phyloP scores from a whole-genome alignment of 1,140 invertebrate genomes.

The Drosophila punjabiensis region DNA sequence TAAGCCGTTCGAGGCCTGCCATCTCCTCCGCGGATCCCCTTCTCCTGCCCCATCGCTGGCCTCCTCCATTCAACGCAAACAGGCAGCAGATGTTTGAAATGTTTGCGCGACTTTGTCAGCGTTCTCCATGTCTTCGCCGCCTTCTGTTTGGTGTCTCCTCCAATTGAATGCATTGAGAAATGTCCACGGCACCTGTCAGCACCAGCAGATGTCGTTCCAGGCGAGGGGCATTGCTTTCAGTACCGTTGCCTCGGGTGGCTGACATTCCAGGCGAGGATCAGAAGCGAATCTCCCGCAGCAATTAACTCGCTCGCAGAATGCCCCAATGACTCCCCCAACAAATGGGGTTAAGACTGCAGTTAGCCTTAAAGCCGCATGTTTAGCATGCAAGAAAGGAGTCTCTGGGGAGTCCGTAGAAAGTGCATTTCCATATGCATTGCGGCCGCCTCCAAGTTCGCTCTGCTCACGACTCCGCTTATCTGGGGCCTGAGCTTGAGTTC shows the following conservation, averaged over 20 bases:
- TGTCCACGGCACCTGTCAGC: conserved; percentile 70
- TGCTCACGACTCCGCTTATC: conserved; percentile 66
- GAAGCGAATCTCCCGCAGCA: conserved; percentile 20
- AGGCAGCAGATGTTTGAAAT: conserved; percentile 72
- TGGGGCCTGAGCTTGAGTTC: conserved; percentile 39
- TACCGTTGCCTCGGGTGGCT: conserved; percentile 55
- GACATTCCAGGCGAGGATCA: conserved; percentile 13
- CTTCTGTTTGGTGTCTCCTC: conserved; percentile 33
- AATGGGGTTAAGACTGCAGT: conserved; percentile 67
- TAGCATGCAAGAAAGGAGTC: conserved; percentile 32
- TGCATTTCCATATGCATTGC: conserved; percentile 69
- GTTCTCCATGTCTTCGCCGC: conserved; percentile 27
- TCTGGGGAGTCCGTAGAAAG: conserved; percentile 53
- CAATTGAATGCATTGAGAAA: conserved; percentile 65
- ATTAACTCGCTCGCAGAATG: conserved; percentile 54
- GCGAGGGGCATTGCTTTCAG: conserved; percentile 22
- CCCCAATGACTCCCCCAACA: conserved; percentile 29
- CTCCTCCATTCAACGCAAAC: conserved; percentile 49
- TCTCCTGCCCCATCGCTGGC: neutral
- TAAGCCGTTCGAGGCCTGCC: conserved; percentile 51
- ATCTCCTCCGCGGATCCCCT: neutral
- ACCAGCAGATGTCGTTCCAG: conserved; percentile 28
- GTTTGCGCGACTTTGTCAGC: conserved; percentile 73
- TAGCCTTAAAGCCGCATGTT: conserved; percentile 53
- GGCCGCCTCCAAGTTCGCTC: conserved; percentile 29